These are phyloP conservation scores for Eriosoma lanigerum DNA, from an alignment of 1,140 invertebrate species.

Conservation along the genomic window DNA sequence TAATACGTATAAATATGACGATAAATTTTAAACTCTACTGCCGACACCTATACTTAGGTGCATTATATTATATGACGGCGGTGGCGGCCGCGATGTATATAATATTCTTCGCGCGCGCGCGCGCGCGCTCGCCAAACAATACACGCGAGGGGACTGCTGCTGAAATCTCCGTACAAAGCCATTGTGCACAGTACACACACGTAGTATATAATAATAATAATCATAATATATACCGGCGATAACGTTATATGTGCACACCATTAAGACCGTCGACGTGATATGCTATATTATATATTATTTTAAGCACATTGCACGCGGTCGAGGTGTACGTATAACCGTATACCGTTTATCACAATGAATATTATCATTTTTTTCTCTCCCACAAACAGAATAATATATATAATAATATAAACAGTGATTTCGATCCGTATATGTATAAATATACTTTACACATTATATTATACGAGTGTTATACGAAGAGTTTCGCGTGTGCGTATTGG, in stretches of 20 bases:
- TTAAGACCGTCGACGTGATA: neutral
- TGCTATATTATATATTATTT: neutral
- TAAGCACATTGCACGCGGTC: too few relatives aligned
- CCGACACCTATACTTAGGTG: slow-evolving; percentile 3
- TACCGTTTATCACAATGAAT: neutral
- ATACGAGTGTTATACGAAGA: too few relatives aligned
- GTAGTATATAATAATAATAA: neutral
- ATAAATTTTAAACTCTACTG: slow-evolving; percentile 24
- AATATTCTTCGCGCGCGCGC: slow-evolving; percentile 13
- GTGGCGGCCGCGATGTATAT: too few relatives aligned
- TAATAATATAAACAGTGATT: too few relatives aligned
- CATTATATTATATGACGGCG: slow-evolving; percentile 11
- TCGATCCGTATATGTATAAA: too few relatives aligned
- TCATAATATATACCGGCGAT: neutral
- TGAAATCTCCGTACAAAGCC: slow-evolving; percentile 9
- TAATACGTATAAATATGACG: slow-evolving; percentile 5
- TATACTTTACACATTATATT: too few relatives aligned
- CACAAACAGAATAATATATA: too few relatives aligned
- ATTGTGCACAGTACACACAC: neutral
- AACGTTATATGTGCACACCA: neutral
- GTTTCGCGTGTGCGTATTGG: too few relatives aligned
- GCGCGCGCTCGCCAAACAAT: slow-evolving; percentile 11
- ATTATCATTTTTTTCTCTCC: neutral
- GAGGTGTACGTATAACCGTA: too few relatives aligned
- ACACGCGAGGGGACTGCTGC: slow-evolving; percentile 4